Evolutionary conservation across 1,140 invertebrate genomes (phyloP).

Genomic region (Anagrus nilaparvatae): DNA sequence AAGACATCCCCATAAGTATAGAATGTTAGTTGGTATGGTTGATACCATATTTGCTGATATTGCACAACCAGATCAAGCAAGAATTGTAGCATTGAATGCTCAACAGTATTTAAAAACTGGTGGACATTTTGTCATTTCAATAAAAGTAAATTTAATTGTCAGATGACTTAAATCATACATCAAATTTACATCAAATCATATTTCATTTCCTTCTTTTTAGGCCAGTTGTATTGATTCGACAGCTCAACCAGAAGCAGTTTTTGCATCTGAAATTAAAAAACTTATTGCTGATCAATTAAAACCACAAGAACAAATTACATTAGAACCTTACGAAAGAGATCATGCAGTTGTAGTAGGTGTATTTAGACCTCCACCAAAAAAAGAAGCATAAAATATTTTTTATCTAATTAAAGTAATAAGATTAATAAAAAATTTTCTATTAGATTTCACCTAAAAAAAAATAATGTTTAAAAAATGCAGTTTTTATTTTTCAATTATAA

Average conservation of each 20-base stretch:
- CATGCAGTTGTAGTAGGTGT: slow-evolving; percentile 95
- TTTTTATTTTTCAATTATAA: too few species aligned
- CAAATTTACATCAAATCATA: slow-evolving; percentile 6
- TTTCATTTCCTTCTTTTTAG: slow-evolving; percentile 37
- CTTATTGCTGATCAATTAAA: slow-evolving; percentile 91
- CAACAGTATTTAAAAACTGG: slow-evolving; percentile 95
- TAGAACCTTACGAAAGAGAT: slow-evolving; percentile 98
- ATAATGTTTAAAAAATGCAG: too few species aligned
- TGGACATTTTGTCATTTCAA: slow-evolving; percentile 97
- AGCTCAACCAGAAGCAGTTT: slow-evolving; percentile 94
- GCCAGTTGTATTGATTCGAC: slow-evolving; percentile 99
- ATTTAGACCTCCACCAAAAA: slow-evolving; percentile 71
- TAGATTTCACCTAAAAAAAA: too few species aligned
- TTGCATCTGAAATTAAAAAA: slow-evolving; percentile 95
- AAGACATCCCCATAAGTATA: slow-evolving; percentile 96
- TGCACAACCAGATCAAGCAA: slow-evolving; percentile 97
- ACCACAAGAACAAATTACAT: slow-evolving; percentile 92
- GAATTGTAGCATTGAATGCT: slow-evolving; percentile 94
- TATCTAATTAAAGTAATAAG: too few species aligned
- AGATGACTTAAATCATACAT: neutral
- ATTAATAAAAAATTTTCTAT: too few species aligned
- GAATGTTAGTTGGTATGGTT: slow-evolving; percentile 92
- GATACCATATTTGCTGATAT: slow-evolving; percentile 93
- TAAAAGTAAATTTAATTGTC: slow-evolving; percentile 61
- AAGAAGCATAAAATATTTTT: slow-evolving; percentile 10